phyloP scores from a whole-genome alignment of 1,140 invertebrate species.

The Drosophila santomea region DNA sequence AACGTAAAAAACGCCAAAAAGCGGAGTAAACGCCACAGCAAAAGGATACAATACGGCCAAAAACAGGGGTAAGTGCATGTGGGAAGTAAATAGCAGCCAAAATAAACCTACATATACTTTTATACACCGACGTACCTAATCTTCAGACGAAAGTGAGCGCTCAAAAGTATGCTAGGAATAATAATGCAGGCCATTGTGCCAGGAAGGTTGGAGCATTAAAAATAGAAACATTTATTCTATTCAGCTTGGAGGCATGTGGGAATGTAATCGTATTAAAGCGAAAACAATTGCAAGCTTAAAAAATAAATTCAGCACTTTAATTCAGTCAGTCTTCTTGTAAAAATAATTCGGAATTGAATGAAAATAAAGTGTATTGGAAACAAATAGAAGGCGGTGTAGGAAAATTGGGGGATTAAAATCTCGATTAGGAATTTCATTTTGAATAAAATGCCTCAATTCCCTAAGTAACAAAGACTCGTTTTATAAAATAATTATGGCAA shows the following conservation, averaged over 20 bases:
- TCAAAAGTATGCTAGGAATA: slow-evolving; percentile 22
- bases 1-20: slow-evolving; percentile 68
- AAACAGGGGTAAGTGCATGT: slow-evolving; percentile 62
- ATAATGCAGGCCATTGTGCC: neutral
- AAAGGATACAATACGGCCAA: slow-evolving; percentile 57
- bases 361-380: neutral
- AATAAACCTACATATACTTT: slow-evolving; percentile 25
- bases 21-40: slow-evolving; percentile 46
- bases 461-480: too few relatives aligned
- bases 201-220: neutral
- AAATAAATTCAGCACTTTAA: neutral
- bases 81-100: slow-evolving; percentile 22
- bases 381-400: neutral
- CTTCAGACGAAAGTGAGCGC: neutral
- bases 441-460: too few relatives aligned
- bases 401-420: neutral
- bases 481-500: too few relatives aligned
- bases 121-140: neutral
- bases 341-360: neutral
- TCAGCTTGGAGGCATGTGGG: neutral
- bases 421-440: too few relatives aligned
- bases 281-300: slow-evolving; percentile 5
- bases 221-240: slow-evolving; percentile 13
- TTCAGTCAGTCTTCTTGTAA: neutral
- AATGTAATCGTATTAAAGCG: slow-evolving; percentile 1